Evolutionary conservation across 2,797 vertebrate genomes (phyloP).

Genomic region (Yasuhikotakia modesta): DNA sequence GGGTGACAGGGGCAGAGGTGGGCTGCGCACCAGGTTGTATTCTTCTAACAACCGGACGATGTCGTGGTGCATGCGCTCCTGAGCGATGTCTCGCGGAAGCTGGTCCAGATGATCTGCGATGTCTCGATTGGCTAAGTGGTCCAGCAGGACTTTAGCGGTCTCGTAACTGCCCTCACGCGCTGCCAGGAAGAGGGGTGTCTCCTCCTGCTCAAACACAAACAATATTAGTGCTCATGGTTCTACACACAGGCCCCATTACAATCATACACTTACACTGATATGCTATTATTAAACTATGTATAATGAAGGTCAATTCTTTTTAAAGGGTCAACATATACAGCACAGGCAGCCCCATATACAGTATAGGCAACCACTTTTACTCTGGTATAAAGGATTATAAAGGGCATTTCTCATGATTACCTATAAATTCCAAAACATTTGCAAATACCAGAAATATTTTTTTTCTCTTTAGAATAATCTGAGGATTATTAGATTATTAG

Average conservation of each 20-base stretch:
- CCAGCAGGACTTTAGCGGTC: slow-evolving; percentile 92
- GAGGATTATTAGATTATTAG: no score
- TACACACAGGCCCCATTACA: slow-evolving; percentile 64
- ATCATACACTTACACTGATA: slow-evolving; percentile 66
- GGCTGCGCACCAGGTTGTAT: slow-evolving; percentile 92
- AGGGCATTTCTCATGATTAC: no score
- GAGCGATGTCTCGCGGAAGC: slow-evolving; percentile 92
- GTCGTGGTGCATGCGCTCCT: slow-evolving; percentile 96
- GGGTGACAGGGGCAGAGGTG: slow-evolving; percentile 86
- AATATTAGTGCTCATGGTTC: not conserved
- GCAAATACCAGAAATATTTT: no score
- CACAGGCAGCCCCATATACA: no score
- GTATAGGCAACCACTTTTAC: not conserved
- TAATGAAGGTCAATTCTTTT: no score
- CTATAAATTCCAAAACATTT: no score
- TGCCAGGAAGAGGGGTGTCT: slow-evolving; percentile 94
- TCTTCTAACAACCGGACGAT: slow-evolving; percentile 94
- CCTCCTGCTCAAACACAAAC: slow-evolving; percentile 81
- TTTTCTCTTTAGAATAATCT: no score
- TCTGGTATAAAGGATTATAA: slow-evolving; percentile 49
- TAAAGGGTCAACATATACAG: no score
- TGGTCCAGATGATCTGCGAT: slow-evolving; percentile 99
- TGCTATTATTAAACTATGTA: no score
- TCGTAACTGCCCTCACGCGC: slow-evolving; percentile 97
- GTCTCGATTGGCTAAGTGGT: slow-evolving; percentile 94